Base-by-base conservation (phyloP, 2,888 invertebrate species). In the Xylophagus ater region DNA sequence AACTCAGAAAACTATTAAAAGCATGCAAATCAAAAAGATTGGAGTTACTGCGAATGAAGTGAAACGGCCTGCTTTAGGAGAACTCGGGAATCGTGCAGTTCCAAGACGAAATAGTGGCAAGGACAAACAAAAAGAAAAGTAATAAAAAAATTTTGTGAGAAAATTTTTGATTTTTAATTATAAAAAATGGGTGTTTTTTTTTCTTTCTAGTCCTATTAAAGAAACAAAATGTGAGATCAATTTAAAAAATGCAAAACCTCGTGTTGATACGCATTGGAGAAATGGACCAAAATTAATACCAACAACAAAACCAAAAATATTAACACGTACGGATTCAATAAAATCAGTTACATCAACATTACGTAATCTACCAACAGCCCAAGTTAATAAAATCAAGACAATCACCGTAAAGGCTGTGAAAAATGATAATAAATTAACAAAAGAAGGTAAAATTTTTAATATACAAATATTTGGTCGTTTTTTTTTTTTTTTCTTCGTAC, bases 81-180 rank as follows among this genome's bases (percentile, higher is more conserved):
- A 72, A 51, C 57, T 71, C 34, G 67, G 70, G 18, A 71, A 71
- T 51, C 66, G 65, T 42, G 68, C 67, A 12, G 57, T 58, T n/a
- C n/a, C n/a, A n/a, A n/a, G n/a, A n/a, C n/a, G n/a, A n/a, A n/a
- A n/a, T n/a, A n/a, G n/a, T n/a, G 45, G 51, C 19, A 57, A 55
- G 32, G 58, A 62, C 37, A 55, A 49, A 0, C 52, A 54, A 34
- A 59, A 60, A 57, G 64, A 51, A 53, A 56, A 49, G 49, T 45
- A 32, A 35, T 29, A 15, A 24, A 7, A 46, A 40, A 40, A 42
- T 46, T 45, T 41, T 26, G 15, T 8, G 19, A 19, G 19, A 4
- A 12, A 8, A 31, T 32, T 17, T 10, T 9, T 18, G 7, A 24
- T 14, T 19, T 34, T n/a, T 18, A 25, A 10, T 15, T 26, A 3